Base-by-base conservation (phyloP, 2,888 invertebrate genomes). In the Amphipoea oculea region DNA sequence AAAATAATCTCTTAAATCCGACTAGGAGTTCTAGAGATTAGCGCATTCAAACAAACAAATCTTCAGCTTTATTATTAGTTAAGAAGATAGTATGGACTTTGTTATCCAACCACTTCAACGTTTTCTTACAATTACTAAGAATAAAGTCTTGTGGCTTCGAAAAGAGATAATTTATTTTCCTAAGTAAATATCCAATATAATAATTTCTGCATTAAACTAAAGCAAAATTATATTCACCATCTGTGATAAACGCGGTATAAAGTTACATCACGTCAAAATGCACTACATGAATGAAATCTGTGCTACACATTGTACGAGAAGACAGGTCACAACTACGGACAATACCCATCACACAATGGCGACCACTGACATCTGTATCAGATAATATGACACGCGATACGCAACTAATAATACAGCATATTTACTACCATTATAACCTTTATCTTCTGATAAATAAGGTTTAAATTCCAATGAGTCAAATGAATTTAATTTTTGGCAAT, bases 291-390 rank as follows among this genome's bases (percentile, higher is more conserved):
- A 83, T 84, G 87, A 48, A 76, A 85, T 83, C 84, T 77, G 80
- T 60, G 57, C 57, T 65, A 78, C 40, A 71, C 68, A 73, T 62
- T 75, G 62, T 54, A 73, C 1, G 42, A 70, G 72, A 72, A 81
- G 85, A 78, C 78, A 87, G 85, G 88, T 86, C 80, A 84, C 85
- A 87, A 77, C 65, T 62, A 73, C 48, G 73, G 73, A 86, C 85
- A 86, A 86, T 85, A 78, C 72, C 45, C 73, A 23, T 48, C 66
- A 78, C 78, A 86, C 85, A 87, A 86, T 89, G 76, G 81, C 79
- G 83, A 86, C 78, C 89, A 85, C 81, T 85, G 82, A 88, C 92
- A 92, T 92, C 89, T 91, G 89, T 89, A 90, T 91, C 88, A 86
- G 86, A 91, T 92, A 91, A 90, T 87, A 83, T 76, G 88, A 91